phyloP scores from a whole-genome alignment of 1,140 invertebrate genomes.

The Pomacea maculata region DNA sequence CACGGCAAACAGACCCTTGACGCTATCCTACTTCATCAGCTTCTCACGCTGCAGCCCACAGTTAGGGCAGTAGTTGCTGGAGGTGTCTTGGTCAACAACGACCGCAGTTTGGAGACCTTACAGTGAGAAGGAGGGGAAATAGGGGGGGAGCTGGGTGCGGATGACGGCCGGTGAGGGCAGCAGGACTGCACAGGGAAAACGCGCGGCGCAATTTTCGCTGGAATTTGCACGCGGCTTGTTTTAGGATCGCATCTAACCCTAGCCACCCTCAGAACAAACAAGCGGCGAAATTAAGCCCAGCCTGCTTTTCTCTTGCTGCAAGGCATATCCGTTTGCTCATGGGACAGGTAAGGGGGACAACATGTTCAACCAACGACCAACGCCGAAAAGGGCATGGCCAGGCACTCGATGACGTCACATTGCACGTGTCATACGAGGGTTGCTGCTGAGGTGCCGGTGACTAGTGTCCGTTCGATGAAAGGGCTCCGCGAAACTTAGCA shows the following conservation, averaged over 20 bases:
- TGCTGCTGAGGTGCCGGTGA: slow-evolving; percentile 1
- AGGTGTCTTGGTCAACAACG: too few species aligned
- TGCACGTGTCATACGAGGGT: slow-evolving; percentile 6
- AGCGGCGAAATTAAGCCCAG: slow-evolving; percentile 7
- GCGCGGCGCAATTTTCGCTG: slow-evolving; percentile 13
- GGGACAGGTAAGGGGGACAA: not conserved
- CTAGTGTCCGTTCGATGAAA: slow-evolving; percentile 1
- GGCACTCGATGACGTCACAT: not conserved
- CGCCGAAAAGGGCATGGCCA: not conserved
- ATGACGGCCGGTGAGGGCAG: too few species aligned
- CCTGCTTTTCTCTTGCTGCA: not conserved
- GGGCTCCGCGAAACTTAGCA: not conserved
- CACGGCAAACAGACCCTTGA: too few species aligned
- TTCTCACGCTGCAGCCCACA: too few species aligned
- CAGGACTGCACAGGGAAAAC: too few species aligned
- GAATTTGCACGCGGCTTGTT: slow-evolving; percentile 19
- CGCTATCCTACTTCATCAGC: too few species aligned
- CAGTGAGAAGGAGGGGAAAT: too few species aligned
- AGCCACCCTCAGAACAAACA: slow-evolving; percentile 13
- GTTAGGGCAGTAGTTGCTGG: too few species aligned
- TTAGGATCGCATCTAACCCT: slow-evolving; percentile 14
- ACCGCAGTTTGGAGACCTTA: too few species aligned
- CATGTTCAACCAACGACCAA: not conserved
- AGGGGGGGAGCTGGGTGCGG: too few species aligned
- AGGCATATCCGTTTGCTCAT: not conserved